Evolutionary conservation across 1,140 invertebrate genomes (phyloP).

Genomic region (Caenorhabditis tropicalis): DNA sequence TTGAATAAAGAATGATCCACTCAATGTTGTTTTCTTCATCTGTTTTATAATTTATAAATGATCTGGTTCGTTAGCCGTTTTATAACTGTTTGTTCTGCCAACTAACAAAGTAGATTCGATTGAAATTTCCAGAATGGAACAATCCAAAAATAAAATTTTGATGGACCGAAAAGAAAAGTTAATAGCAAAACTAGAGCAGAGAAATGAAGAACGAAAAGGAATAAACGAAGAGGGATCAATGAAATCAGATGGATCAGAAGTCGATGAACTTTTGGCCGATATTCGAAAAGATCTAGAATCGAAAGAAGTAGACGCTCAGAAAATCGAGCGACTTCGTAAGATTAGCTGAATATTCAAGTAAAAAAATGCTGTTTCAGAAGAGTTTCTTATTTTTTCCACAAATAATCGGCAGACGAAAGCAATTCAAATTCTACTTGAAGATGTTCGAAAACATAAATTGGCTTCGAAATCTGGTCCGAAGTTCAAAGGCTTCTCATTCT

Average conservation of each 20-base stretch:
- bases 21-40: neutral
- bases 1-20: constrained; percentile 44
- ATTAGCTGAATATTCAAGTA: neutral
- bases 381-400: constrained; percentile 1
- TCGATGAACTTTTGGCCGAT: neutral
- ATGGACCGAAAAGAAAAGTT: neutral
- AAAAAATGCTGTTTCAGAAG: neutral
- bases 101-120: neutral
- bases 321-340: neutral
- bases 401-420: constrained; percentile 28
- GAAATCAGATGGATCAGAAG: neutral
- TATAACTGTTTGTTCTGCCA: neutral
- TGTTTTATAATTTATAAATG: neutral
- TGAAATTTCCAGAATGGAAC: neutral
- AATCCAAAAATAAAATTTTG: neutral
- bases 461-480: neutral
- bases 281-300: neutral
- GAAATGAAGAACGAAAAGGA: neutral
- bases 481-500: constrained; percentile 40
- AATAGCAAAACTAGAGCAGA: constrained; percentile 21
- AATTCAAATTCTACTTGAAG: constrained; percentile 38
- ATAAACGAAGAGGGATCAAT: neutral
- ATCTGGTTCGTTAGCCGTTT: neutral
- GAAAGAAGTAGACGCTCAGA: neutral
- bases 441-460: constrained; percentile 12